phyloP scores from a whole-genome alignment of 2,113 vertebrate species.

The Mesembrinibis cayennensis region DNA sequence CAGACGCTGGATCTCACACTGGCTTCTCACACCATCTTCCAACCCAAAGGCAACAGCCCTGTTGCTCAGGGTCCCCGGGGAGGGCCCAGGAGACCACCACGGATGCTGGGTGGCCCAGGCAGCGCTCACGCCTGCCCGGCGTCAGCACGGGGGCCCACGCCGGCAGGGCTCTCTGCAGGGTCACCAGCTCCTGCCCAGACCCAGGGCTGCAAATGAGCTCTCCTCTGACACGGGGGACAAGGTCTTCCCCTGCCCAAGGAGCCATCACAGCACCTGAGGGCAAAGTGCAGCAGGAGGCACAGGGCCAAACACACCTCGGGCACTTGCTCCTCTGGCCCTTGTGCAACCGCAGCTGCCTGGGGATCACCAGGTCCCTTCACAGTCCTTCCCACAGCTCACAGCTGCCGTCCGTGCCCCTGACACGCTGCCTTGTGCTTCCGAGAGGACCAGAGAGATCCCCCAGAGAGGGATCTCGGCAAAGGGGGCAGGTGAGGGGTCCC shows the following conservation, averaged over 20 bases:
- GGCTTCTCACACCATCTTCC: background rate
- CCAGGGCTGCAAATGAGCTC: conserved; percentile 50
- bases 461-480: background rate
- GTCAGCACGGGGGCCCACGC: rapidly evolving
- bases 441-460: no score
- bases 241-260: background rate
- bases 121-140: background rate
- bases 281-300: background rate
- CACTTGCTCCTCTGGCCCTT: background rate
- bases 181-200: background rate
- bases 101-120: no score
- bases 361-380: conserved; percentile 52
- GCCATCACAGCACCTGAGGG: rapidly evolving
- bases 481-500: no score
- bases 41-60: no score
- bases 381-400: conserved; percentile 72
- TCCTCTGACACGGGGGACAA: background rate
- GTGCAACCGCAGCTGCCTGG: background rate
- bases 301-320: rapidly evolving
- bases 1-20: background rate
- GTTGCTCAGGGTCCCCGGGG: rapidly evolving
- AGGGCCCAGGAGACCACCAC: background rate
- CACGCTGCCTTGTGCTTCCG: rapidly evolving
- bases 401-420: conserved; percentile 54
- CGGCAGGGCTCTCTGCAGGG: rapidly evolving